phyloP scores from a whole-genome alignment of 2,888 invertebrate species.

The Athalia circularis region DNA sequence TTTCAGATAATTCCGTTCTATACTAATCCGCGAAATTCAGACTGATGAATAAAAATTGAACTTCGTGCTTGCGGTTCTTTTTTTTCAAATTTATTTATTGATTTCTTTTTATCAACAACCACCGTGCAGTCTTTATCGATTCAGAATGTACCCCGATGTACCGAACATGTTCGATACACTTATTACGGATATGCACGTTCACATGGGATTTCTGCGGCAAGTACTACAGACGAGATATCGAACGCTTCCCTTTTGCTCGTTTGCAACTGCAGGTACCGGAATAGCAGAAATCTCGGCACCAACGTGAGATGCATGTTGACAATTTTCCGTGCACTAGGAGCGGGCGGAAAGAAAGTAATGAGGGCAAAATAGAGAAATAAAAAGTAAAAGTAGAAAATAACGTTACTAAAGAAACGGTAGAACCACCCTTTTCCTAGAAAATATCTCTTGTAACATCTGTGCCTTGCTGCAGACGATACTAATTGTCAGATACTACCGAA shows the following conservation, averaged over 20 bases:
- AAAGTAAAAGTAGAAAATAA: neutral
- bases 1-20: neutral
- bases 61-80: too few species aligned
- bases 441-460: too few species aligned
- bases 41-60: too few species aligned
- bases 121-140: too few species aligned
- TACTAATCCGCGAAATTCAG: too few species aligned
- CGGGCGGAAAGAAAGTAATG: neutral
- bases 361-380: neutral
- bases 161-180: neutral
- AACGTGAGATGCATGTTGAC: slow-evolving; percentile 13
- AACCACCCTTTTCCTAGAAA: too few species aligned
- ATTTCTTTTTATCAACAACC: too few species aligned
- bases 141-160: too few species aligned
- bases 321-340: neutral
- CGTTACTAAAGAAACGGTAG: too few species aligned
- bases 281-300: slow-evolving; percentile 20
- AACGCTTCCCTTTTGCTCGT: slow-evolving; percentile 9
- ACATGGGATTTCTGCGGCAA: neutral
- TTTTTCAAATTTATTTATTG: too few species aligned
- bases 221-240: neutral
- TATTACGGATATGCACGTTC: neutral
- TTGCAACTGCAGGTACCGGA: neutral
- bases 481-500: too few species aligned
- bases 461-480: too few species aligned